These are phyloP conservation scores for Fregata magnificens DNA, from an alignment of 2,113 vertebrate species.

Conservation along the genomic window DNA sequence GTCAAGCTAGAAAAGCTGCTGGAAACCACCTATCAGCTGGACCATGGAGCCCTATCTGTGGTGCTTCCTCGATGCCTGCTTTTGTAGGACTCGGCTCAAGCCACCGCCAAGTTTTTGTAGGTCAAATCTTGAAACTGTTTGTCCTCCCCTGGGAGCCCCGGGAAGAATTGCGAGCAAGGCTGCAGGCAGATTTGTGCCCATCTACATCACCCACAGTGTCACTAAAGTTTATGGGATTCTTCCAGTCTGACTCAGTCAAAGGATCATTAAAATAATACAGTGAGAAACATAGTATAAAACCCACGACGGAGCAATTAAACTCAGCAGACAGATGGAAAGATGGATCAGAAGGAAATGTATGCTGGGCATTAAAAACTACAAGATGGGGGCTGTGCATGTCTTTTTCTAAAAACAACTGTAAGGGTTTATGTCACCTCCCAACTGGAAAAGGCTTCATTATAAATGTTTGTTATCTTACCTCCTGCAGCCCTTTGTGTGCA, in stretches of 20 bases:
- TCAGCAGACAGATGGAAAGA: not conserved
- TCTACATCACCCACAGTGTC: slow-evolving; percentile 12
- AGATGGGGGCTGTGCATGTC: not conserved
- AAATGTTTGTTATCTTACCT: not conserved
- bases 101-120: not conserved
- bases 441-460: not conserved
- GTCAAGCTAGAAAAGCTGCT: not conserved
- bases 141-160: not conserved
- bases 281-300: not conserved
- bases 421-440: not conserved
- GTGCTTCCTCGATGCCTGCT: not conserved
- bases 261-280: slow-evolving; percentile 59
- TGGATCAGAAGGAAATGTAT: not conserved
- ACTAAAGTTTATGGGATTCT: slow-evolving; percentile 42
- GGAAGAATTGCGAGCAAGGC: not conserved
- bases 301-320: slow-evolving; percentile 8
- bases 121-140: not conserved
- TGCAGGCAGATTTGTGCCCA: slow-evolving; percentile 2
- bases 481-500: not conserved
- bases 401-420: not conserved
- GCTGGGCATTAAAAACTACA: not conserved
- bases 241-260: slow-evolving; percentile 53
- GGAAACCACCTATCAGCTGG: not conserved
- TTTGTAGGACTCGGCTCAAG: not conserved
- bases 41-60: not conserved